Evolutionary conservation across 2,888 invertebrate genomes (phyloP).

Genomic region (Melipona bicolor): DNA sequence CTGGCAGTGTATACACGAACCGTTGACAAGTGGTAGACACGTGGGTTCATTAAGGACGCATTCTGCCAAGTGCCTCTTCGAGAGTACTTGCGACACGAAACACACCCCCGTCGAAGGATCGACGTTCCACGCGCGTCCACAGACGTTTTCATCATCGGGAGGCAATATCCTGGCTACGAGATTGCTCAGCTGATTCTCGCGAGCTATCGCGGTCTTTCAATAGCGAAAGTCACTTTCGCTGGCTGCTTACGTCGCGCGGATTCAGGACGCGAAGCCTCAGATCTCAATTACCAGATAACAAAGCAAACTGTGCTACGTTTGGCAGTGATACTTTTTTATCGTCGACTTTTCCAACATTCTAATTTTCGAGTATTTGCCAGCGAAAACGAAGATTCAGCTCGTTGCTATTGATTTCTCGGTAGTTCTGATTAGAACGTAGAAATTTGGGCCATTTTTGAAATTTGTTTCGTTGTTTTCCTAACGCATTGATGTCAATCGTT

Average conservation of each 20-base stretch:
- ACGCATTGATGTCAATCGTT: too few species aligned
- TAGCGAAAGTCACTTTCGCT: slow-evolving; percentile 56
- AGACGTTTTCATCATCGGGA: slow-evolving; percentile 18
- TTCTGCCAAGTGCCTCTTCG: slow-evolving; percentile 61
- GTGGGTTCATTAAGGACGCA: slow-evolving; percentile 70
- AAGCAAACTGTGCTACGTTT: slow-evolving; percentile 9
- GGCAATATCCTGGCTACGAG: slow-evolving; percentile 20
- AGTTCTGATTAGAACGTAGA: not conserved
- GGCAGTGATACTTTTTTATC: not conserved
- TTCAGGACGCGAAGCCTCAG: slow-evolving; percentile 17
- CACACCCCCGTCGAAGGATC: slow-evolving; percentile 61
- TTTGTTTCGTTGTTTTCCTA: not conserved
- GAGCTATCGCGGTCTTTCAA: slow-evolving; percentile 14
- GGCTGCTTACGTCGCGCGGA: slow-evolving; percentile 5
- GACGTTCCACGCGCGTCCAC: slow-evolving; percentile 23
- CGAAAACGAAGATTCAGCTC: not conserved
- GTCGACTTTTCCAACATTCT: not conserved
- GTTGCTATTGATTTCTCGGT: not conserved
- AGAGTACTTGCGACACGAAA: slow-evolving; percentile 62
- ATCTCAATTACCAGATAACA: slow-evolving; percentile 29
- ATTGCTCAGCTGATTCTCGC: slow-evolving; percentile 38
- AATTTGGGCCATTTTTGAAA: too few species aligned
- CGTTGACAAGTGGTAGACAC: slow-evolving; percentile 65
- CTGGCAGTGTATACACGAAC: slow-evolving; percentile 45
- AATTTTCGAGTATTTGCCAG: not conserved